phyloP scores from a whole-genome alignment of 2,113 vertebrate genomes.

The Cardinalis cardinalis region DNA sequence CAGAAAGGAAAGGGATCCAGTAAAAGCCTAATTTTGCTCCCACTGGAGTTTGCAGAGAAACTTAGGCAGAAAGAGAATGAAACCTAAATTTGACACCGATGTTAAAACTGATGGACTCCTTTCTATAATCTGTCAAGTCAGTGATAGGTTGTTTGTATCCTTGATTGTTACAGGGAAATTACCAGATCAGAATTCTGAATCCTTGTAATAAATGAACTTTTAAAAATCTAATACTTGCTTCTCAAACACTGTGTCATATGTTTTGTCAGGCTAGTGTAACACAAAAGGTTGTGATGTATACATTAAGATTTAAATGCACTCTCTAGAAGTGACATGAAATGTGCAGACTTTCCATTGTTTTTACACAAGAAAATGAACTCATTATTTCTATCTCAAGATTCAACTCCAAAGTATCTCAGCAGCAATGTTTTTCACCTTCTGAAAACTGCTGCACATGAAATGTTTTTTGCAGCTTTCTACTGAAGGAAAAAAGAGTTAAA shows the following conservation, averaged over 20 bases:
- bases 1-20: background rate
- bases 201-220: conserved; percentile 25
- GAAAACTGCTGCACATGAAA: background rate
- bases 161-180: conserved; percentile 36
- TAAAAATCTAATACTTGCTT: conserved; percentile 30
- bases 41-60: background rate
- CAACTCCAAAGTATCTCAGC: background rate
- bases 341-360: background rate
- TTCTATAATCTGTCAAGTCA: conserved; percentile 32
- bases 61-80: background rate
- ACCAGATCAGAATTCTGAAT: conserved; percentile 45
- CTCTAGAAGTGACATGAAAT: conserved; percentile 16
- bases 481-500: background rate
- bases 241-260: background rate
- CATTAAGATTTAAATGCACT: conserved; percentile 21
- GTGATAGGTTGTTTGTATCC: conserved; percentile 26
- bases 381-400: background rate
- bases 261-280: conserved; percentile 42
- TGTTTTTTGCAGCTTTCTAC: background rate
- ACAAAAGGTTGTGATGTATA: conserved; percentile 34
- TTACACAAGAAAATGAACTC: conserved; percentile 43
- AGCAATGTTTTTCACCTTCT: background rate
- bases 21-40: background rate
- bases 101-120: conserved; percentile 34
- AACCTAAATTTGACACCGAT: background rate